A percentile compares a stretch with the other conserved stretches of the same genome.
Conservation (phyloP, 2,113 vertebrate genomes). For the Centropus bengalensis region DNA sequence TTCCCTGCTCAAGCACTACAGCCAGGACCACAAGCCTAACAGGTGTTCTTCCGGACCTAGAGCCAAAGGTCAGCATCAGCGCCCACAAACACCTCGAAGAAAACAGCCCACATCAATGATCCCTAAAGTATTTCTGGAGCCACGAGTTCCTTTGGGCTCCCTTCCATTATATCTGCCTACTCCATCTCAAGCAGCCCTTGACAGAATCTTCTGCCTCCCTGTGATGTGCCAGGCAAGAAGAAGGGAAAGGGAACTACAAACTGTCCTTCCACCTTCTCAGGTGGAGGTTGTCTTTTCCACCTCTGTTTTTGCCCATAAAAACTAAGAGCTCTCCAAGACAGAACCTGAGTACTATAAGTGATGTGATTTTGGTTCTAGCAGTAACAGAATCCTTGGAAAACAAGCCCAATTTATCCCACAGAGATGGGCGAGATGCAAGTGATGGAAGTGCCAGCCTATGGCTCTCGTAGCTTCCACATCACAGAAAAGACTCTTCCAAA, state of each 20-base stretch:
- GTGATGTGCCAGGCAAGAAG: not conserved
- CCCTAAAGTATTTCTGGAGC: not conserved
- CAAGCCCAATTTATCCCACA: not conserved
- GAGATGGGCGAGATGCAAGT: fast-evolving
- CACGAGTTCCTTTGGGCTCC: not conserved
- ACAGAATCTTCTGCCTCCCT: not conserved
- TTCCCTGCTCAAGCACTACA: not conserved
- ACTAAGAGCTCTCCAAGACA: not conserved
- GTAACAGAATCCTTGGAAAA: not conserved
- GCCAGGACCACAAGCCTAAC: not conserved
- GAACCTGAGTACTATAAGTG: not conserved
- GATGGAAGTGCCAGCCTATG: not conserved
- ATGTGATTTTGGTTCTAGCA: not conserved
- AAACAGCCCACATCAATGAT: not conserved
- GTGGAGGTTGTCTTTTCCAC: not conserved
- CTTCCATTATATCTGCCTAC: not conserved
- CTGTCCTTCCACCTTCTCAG: not conserved
- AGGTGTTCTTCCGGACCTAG: not conserved
- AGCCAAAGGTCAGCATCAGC: not conserved
- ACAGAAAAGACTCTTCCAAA: not conserved
- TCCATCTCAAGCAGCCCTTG: not conserved
- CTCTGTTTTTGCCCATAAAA: not conserved
- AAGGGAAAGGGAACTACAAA: not conserved
- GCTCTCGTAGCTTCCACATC: not conserved
- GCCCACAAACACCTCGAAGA: not conserved